Evolutionary conservation across 2,797 vertebrate species (phyloP).

Genomic region (Ataeniobius toweri): DNA sequence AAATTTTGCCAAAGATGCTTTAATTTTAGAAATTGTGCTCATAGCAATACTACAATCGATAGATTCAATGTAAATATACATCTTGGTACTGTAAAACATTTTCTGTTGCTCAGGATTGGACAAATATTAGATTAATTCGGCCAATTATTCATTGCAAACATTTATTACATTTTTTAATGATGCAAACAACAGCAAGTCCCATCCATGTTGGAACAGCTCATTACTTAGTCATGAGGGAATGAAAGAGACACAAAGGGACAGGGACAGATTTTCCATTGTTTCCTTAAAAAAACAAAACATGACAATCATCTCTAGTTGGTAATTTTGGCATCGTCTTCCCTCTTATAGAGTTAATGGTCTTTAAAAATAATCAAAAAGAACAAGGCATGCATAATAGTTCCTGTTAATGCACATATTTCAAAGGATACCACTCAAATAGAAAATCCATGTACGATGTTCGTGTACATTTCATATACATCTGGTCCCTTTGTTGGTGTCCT

Average conservation of each 20-base stretch:
- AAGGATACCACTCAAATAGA: slow-evolving; percentile 73
- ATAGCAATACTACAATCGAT: neutral
- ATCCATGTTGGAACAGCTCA: slow-evolving; percentile 71
- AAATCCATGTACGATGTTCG: slow-evolving; percentile 75
- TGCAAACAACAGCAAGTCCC: slow-evolving; percentile 77
- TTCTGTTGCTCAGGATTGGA: neutral
- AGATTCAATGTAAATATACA: neutral
- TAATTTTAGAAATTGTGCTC: neutral
- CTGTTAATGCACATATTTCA: slow-evolving; percentile 76
- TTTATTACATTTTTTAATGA: slow-evolving; percentile 82
- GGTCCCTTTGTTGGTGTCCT: slow-evolving; percentile 62
- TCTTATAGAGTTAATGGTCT: slow-evolving; percentile 59
- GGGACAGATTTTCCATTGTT: slow-evolving; percentile 69
- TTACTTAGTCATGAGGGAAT: slow-evolving; percentile 68
- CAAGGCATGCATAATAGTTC: slow-evolving; percentile 83
- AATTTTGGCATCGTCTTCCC: slow-evolving; percentile 75
- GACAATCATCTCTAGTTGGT: slow-evolving; percentile 59
- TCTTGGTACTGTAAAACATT: neutral
- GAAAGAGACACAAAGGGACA: slow-evolving; percentile 74
- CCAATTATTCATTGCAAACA: slow-evolving; percentile 82
- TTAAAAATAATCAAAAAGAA: slow-evolving; percentile 73
- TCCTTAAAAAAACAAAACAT: slow-evolving; percentile 34
- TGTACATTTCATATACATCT: slow-evolving; percentile 75
- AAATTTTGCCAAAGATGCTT: neutral
- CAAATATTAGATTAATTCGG: slow-evolving; percentile 6